A percentile compares a stretch with the other conserved stretches of the same genome.
These are phyloP conservation scores for Tenebrio molitor DNA, from an alignment of 1,140 invertebrate genomes.

Conservation along the genomic window DNA sequence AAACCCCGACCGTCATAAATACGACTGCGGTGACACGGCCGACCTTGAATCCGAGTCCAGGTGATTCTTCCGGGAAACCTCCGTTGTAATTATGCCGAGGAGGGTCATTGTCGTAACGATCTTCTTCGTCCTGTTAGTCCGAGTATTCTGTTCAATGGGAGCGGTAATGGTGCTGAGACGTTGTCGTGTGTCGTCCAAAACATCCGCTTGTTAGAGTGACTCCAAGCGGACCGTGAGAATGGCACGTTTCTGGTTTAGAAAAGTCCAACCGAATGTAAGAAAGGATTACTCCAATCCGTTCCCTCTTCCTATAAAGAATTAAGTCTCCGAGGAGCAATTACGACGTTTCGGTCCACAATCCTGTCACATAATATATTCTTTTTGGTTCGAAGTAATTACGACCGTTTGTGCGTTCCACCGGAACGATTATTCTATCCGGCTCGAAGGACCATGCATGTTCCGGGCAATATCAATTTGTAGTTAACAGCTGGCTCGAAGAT, in stretches of 20 bases:
- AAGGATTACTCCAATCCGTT: not conserved
- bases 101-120: not conserved
- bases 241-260: slow-evolving; percentile 4
- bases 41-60: no score
- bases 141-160: not conserved
- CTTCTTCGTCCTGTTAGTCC: not conserved
- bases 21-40: no score
- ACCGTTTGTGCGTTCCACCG: no score
- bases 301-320: not conserved
- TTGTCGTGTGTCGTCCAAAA: not conserved
- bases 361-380: no score
- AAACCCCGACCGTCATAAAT: not conserved
- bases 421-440: no score
- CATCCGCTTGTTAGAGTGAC: slow-evolving; percentile 7
- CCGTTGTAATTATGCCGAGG: not conserved
- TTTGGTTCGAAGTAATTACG: no score
- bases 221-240: slow-evolving; percentile 1
- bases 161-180: not conserved
- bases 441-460: no score
- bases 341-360: no score
- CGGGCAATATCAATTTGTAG: no score
- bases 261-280: not conserved
- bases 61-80: no score
- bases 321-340: not conserved
- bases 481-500: no score